A percentile compares a stretch with the other conserved stretches of the same genome.
Conservation (phyloP, 2,797 vertebrate genomes). For the Syncerus caffer region DNA sequence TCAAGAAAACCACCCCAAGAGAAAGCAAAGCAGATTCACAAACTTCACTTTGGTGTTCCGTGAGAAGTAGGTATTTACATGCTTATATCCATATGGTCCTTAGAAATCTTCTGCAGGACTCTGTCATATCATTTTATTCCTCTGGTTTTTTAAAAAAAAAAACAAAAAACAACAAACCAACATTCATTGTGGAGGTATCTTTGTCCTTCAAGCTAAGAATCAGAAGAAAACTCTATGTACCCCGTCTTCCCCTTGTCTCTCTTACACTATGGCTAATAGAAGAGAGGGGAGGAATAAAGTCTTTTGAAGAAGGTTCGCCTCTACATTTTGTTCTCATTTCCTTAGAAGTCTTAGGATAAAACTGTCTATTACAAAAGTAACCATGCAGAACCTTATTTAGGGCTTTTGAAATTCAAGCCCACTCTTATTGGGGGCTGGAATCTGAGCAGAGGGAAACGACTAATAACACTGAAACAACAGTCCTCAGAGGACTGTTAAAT, state of each 20-base stretch:
- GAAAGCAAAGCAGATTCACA: not conserved
- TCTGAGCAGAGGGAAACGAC: not conserved
- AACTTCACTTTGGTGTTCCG: not conserved
- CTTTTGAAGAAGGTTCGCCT: conserved; percentile 44
- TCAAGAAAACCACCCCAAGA: not conserved
- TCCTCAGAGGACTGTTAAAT: not conserved
- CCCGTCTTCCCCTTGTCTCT: not conserved
- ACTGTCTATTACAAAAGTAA: conserved; percentile 9
- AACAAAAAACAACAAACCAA: no score
- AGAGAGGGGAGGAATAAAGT: not conserved
- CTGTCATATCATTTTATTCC: not conserved
- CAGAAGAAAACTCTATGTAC: not conserved
- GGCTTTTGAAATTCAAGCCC: conserved; percentile 20
- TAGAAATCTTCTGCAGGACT: not conserved
- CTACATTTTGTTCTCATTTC: not conserved
- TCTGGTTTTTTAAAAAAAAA: no score
- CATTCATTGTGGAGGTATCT: not conserved
- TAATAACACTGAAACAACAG: not conserved
- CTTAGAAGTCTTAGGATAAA: conserved; percentile 36
- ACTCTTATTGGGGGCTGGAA: not conserved
- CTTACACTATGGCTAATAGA: not conserved
- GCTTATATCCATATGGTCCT: not conserved
- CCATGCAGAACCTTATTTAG: conserved; percentile 26
- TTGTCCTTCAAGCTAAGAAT: not conserved
- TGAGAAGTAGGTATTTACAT: not conserved